A percentile compares a stretch with the other conserved stretches of the same genome.
phyloP scores from a whole-genome alignment of 1,140 invertebrate species.

The Drosophila murphyi region DNA sequence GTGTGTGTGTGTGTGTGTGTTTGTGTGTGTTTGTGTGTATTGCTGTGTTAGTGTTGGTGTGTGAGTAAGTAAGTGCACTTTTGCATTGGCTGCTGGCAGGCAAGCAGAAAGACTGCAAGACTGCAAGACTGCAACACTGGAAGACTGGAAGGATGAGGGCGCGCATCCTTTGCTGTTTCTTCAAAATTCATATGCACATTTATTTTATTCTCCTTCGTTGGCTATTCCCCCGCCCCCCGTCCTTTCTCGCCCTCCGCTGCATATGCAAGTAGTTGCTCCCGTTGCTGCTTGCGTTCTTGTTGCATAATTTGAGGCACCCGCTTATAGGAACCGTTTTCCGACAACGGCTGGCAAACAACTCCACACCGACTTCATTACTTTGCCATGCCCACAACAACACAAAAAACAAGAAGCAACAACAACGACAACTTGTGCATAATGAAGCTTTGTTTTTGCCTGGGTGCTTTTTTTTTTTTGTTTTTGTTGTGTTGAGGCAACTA shows the following conservation, averaged over 20 bases:
- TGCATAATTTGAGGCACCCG: slow-evolving; percentile 62
- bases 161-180: slow-evolving; percentile 39
- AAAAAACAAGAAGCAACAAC: not conserved
- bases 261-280: slow-evolving; percentile 68
- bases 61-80: slow-evolving; percentile 39
- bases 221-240: not conserved
- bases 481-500: slow-evolving; percentile 38
- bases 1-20: slow-evolving; percentile 55
- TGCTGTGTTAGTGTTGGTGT: slow-evolving; percentile 26
- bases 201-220: slow-evolving; percentile 59
- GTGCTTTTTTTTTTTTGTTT: slow-evolving; percentile 6
- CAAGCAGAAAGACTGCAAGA: not conserved
- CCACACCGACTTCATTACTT: slow-evolving; percentile 53
- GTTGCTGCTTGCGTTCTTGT: slow-evolving; percentile 51
- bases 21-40: slow-evolving; percentile 30
- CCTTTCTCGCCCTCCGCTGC: slow-evolving; percentile 44
- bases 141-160: not conserved
- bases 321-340: slow-evolving; percentile 52
- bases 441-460: slow-evolving; percentile 34
- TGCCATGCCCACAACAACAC: slow-evolving; percentile 15
- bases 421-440: slow-evolving; percentile 58
- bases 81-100: slow-evolving; percentile 27
- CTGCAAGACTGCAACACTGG: not conserved
- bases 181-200: slow-evolving; percentile 78
- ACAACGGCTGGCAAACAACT: not conserved